These are phyloP conservation scores for Tenthredo distinguenda DNA, from an alignment of 2,888 invertebrate genomes.

Conservation along the genomic window DNA sequence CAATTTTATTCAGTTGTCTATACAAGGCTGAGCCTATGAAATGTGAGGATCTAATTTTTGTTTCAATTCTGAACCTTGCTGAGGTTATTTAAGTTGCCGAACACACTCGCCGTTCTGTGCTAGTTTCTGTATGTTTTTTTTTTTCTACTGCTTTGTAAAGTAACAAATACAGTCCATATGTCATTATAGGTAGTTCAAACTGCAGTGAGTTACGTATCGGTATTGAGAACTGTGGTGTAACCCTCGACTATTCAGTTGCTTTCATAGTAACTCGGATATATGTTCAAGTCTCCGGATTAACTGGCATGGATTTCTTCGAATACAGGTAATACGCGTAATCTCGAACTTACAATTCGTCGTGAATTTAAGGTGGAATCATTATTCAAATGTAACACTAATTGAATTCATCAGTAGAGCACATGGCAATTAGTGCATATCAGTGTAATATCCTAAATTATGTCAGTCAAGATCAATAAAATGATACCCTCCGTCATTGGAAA, in stretches of 20 bases:
- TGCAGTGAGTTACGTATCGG: background rate
- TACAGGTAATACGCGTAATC: background rate
- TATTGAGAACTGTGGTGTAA: background rate
- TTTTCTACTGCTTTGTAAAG: background rate
- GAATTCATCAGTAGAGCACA: no score
- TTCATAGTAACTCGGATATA: background rate
- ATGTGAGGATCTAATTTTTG: no score
- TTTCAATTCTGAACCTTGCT: background rate
- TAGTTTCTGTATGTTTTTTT: background rate
- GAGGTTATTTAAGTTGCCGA: background rate
- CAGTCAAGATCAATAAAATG: no score
- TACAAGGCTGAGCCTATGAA: no score
- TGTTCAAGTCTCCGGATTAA: background rate
- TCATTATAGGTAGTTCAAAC: background rate
- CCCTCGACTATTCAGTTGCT: background rate
- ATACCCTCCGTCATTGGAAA: no score
- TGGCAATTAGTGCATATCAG: no score
- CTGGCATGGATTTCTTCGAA: background rate
- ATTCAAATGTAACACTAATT: background rate
- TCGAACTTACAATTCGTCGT: background rate
- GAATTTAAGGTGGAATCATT: background rate
- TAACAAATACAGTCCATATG: background rate
- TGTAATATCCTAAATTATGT: no score
- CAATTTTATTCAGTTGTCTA: no score
- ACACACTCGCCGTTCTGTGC: background rate